These are phyloP conservation scores for Melipona bicolor DNA, from an alignment of 2,888 invertebrate species.

Conservation along the genomic window DNA sequence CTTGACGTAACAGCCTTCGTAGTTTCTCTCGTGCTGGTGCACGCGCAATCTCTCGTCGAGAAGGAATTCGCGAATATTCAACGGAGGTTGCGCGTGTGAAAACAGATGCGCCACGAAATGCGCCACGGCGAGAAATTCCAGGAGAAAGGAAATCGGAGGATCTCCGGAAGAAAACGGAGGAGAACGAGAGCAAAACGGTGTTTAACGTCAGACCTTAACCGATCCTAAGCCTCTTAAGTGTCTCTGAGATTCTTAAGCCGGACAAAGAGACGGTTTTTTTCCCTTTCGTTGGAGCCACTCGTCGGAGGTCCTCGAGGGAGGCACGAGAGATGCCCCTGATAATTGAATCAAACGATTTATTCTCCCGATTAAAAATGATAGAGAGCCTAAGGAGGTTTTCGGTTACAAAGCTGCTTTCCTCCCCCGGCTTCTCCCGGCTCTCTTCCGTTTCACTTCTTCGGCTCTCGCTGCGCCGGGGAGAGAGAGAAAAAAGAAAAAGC, in stretches of 20 bases:
- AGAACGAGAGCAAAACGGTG: conserved; percentile 50
- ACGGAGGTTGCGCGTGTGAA: not conserved
- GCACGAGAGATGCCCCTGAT: conserved; percentile 75
- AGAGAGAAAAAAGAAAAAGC: conserved; percentile 66
- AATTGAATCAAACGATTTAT: conserved; percentile 84
- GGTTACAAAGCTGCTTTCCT: conserved; percentile 82
- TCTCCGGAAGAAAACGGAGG: too few relatives aligned
- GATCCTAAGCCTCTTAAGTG: conserved; percentile 82
- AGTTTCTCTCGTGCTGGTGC: not conserved
- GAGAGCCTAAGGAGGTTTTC: conserved; percentile 77
- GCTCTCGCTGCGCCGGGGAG: conserved; percentile 15
- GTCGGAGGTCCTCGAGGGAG: conserved; percentile 66
- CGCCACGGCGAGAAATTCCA: not conserved
- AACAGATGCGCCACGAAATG: not conserved
- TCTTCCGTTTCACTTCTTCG: conserved; percentile 55
- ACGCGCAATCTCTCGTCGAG: not conserved
- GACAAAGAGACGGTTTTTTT: conserved; percentile 79
- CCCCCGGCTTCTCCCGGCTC: conserved; percentile 5
- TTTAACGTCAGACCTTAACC: conserved; percentile 72
- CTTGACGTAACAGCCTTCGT: conserved; percentile 18
- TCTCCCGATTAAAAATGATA: conserved; percentile 83
- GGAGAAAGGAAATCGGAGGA: not conserved
- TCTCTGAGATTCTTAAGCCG: conserved; percentile 81
- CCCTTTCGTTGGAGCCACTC: conserved; percentile 60
- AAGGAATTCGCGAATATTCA: not conserved